Evolutionary conservation across 2,888 invertebrate species (phyloP).

Genomic region (Epistrophe eligans): DNA sequence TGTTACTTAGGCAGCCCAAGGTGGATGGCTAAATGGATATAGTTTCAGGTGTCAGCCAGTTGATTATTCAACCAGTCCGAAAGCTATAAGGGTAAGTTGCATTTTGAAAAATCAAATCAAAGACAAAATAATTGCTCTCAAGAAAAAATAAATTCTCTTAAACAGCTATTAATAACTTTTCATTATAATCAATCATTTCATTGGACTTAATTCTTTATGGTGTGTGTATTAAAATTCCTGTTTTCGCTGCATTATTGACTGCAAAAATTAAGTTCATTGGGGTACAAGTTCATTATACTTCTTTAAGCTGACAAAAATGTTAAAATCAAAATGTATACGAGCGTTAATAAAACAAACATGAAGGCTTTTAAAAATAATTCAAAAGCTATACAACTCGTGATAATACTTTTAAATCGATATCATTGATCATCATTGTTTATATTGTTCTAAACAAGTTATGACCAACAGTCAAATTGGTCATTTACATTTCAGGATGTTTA

Average conservation of each 20-base stretch:
- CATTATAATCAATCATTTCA: not conserved
- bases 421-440: not conserved
- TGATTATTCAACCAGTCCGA: constrained; percentile 89
- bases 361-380: constrained; percentile 6
- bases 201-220: not conserved
- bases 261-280: not conserved
- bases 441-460: not conserved
- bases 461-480: too few relatives aligned
- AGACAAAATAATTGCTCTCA: not conserved
- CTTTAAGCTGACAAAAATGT: not conserved
- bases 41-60: constrained; percentile 92
- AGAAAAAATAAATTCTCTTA: not conserved
- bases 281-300: not conserved
- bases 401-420: not conserved
- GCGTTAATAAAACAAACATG: constrained; percentile 1
- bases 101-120: not conserved
- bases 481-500: not conserved
- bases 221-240: not conserved
- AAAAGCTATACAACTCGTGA: not conserved
- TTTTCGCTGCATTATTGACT: not conserved
- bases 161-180: not conserved
- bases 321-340: not conserved
- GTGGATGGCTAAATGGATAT: constrained; percentile 90
- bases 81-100: constrained; percentile 88
- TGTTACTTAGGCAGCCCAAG: constrained; percentile 84